Percentiles rank a stretch among this genome's conserved stretches.
These are phyloP conservation scores for Zonitis immaculata DNA, from an alignment of 2,888 invertebrate genomes.

Conservation along the genomic window DNA sequence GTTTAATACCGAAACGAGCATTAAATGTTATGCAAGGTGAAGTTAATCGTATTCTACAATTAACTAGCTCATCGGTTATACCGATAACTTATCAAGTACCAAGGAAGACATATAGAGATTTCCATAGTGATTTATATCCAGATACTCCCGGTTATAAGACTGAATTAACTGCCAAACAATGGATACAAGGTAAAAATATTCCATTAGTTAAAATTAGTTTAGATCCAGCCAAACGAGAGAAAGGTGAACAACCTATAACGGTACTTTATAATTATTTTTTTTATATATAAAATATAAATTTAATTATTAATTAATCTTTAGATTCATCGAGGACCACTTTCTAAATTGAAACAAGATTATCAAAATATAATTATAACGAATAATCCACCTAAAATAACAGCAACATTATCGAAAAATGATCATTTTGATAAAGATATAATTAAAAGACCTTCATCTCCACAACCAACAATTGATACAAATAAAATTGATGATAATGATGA, in stretches of 20 bases:
- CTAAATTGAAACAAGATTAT: constrained; percentile 50
- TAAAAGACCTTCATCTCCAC: constrained; percentile 6
- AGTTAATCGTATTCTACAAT: constrained; percentile 84
- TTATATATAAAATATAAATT: constrained; percentile 23
- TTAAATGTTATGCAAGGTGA: constrained; percentile 96
- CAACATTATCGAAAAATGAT: constrained; percentile 49
- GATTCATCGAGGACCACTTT: constrained; percentile 58
- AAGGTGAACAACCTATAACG: constrained; percentile 58
- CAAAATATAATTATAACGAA: constrained; percentile 24
- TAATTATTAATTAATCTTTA: constrained; percentile 37
- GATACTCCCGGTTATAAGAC: constrained; percentile 80
- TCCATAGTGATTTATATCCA: constrained; percentile 91
- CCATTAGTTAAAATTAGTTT: constrained; percentile 78
- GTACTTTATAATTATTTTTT: constrained; percentile 40
- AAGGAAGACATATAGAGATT: constrained; percentile 62
- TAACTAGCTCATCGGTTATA: constrained; percentile 80
- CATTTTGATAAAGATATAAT: constrained; percentile 55
- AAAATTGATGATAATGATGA: background rate
- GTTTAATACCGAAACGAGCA: constrained; percentile 86
- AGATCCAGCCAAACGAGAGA: constrained; percentile 69
- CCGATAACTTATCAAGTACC: constrained; percentile 84
- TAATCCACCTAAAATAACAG: constrained; percentile 45
- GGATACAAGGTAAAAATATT: constrained; percentile 73
- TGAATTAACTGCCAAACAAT: constrained; percentile 72
- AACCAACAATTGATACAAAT: constrained; percentile 6